A percentile compares a stretch with the other conserved stretches of the same genome.
phyloP scores from a whole-genome alignment of 2,888 invertebrate genomes.

The Cheilosia vulpina region DNA sequence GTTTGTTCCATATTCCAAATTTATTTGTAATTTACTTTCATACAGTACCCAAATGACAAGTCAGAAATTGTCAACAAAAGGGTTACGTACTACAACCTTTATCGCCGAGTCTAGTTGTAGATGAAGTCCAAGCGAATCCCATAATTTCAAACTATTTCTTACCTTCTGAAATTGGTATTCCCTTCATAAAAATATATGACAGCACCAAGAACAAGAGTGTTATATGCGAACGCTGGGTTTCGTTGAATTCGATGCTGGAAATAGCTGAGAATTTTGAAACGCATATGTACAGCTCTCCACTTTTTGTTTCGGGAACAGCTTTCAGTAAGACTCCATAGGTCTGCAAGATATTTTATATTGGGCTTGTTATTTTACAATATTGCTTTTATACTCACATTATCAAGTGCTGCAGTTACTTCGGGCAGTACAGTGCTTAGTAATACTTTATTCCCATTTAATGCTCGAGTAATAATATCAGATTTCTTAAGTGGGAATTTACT shows the following conservation, averaged over 20 bases:
- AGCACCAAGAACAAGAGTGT: conserved; percentile 78
- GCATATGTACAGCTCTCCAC: conserved; percentile 76
- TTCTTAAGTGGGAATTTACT: conserved; percentile 77
- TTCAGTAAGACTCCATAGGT: conserved; percentile 77
- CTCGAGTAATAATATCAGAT: conserved; percentile 73
- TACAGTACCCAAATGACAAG: no score
- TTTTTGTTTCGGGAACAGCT: conserved; percentile 76
- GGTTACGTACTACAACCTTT: no score
- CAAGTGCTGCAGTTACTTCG: conserved; percentile 71
- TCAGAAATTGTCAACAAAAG: no score
- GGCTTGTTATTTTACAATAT: background rate
- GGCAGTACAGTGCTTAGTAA: conserved; percentile 68
- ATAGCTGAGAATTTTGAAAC: conserved; percentile 72
- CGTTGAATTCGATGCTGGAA: conserved; percentile 73
- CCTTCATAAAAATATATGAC: conserved; percentile 79
- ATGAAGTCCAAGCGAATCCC: no score
- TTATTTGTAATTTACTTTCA: no score
- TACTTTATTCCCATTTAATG: conserved; percentile 70
- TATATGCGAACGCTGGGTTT: conserved; percentile 75
- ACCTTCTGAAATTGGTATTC: conserved; percentile 77
- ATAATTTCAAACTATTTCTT: conserved; percentile 3
- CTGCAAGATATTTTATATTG: conserved; percentile 53
- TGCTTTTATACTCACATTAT: conserved; percentile 67
- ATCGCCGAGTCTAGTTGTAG: no score
- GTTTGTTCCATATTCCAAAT: no score